Evolutionary conservation across 2,888 invertebrate genomes (phyloP).

Genomic region (Chrysomela aeneicollis): DNA sequence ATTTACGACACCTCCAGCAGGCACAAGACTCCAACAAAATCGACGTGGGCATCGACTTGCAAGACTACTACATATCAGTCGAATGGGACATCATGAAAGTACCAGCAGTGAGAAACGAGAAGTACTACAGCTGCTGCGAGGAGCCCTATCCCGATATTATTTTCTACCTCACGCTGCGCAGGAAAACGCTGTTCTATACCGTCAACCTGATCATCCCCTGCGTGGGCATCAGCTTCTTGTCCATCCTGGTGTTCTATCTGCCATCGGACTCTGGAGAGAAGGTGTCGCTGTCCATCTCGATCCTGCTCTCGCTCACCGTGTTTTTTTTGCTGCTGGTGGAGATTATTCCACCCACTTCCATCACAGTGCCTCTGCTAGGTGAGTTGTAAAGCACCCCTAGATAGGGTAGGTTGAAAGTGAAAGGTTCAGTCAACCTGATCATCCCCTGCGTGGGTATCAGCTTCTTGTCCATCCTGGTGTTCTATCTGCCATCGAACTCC

Average conservation of each 20-base stretch:
- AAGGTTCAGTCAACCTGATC: slow-evolving; percentile 96
- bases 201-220: slow-evolving; percentile 97
- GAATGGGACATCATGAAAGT: slow-evolving; percentile 98
- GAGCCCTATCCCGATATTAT: slow-evolving; percentile 98
- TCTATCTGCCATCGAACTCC: slow-evolving; percentile 96
- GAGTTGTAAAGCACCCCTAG: slow-evolving; percentile 52
- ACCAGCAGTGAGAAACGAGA: slow-evolving; percentile 88
- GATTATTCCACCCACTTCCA: slow-evolving; percentile 93
- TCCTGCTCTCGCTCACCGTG: slow-evolving; percentile 90
- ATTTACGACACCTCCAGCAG: slow-evolving; percentile 87
- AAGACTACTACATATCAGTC: slow-evolving; percentile 95
- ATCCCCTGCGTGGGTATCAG: slow-evolving; percentile 98
- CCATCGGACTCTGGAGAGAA: slow-evolving; percentile 98
- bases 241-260: slow-evolving; percentile 95
- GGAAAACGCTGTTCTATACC: slow-evolving; percentile 97
- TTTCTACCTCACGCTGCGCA: slow-evolving; percentile 92
- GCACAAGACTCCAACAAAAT: slow-evolving; percentile 87
- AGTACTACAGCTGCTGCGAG: slow-evolving; percentile 96
- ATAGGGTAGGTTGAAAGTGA: not conserved
- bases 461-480: slow-evolving; percentile 94
- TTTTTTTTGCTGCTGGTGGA: slow-evolving; percentile 93
- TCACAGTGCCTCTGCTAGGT: slow-evolving; percentile 90
- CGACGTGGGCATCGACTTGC: slow-evolving; percentile 89
- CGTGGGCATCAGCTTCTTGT: slow-evolving; percentile 95
- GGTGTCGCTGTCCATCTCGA: slow-evolving; percentile 94